Evolutionary conservation across 2,888 invertebrate species (phyloP).

Genomic region (Leucoma salicis): DNA sequence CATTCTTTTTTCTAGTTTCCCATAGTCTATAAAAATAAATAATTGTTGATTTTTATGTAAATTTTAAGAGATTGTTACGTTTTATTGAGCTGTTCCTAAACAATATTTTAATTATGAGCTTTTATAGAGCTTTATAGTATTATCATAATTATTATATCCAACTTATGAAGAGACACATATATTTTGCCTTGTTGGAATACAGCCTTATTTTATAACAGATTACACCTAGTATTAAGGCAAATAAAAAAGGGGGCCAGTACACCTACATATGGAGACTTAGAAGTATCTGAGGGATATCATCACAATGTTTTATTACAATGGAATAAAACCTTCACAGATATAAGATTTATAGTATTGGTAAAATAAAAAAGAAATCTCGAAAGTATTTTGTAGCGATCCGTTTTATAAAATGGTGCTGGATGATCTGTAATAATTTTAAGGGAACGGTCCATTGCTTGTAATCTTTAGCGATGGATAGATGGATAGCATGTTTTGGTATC

Average conservation of each 20-base stretch:
- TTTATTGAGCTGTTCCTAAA: slow-evolving; percentile 59
- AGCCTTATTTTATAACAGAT: slow-evolving; percentile 59
- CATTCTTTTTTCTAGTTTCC: slow-evolving; percentile 30
- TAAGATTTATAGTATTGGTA: slow-evolving; percentile 33
- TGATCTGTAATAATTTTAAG: slow-evolving; percentile 70
- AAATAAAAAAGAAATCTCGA: slow-evolving; percentile 34
- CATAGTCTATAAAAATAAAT: slow-evolving; percentile 46
- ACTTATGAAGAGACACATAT: slow-evolving; percentile 42
- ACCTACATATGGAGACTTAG: slow-evolving; percentile 39
- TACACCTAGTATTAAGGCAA: slow-evolving; percentile 57
- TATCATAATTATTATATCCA: slow-evolving; percentile 27
- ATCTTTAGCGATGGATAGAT: slow-evolving; percentile 41
- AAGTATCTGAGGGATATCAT: slow-evolving; percentile 15
- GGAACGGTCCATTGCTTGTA: slow-evolving; percentile 40
- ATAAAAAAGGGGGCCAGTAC: slow-evolving; percentile 66
- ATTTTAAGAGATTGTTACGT: slow-evolving; percentile 67
- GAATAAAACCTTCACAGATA: slow-evolving; percentile 34
- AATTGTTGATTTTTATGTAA: slow-evolving; percentile 61
- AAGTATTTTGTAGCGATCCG: slow-evolving; percentile 43
- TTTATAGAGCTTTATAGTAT: slow-evolving; percentile 39
- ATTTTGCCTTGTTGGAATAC: slow-evolving; percentile 60
- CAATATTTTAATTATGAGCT: slow-evolving; percentile 47
- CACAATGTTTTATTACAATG: slow-evolving; percentile 32
- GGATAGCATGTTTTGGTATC: slow-evolving; percentile 53
- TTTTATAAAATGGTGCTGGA: slow-evolving; percentile 68